Base-by-base conservation (phyloP, 1,140 invertebrate genomes). In the Aphaenogaster rudis region DNA sequence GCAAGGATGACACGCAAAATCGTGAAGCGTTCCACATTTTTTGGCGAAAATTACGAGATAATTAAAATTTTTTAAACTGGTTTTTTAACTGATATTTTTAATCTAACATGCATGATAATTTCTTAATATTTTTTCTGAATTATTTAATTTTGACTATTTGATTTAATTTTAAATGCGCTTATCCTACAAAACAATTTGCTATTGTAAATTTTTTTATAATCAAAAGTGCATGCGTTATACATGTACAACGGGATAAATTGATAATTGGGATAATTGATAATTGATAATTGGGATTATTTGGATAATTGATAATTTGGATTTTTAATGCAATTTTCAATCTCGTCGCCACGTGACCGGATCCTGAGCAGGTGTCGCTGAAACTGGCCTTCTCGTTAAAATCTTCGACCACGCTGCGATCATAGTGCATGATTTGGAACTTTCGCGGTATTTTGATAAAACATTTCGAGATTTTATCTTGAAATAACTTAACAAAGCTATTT, bases 21-120 rank as follows among this genome's bases (percentile, higher is more conserved):
- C 64, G 64, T 66, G 64, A 66, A 66, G 64, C 64, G 64, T 66
- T 66, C 64, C 64, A 66, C 64, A 66, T 66, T 66, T 66, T 66
- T 66, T 66, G 63, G 0, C 8, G 28, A 66, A 66, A 66, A 39
- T 66, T 39, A 9, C 3, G 3, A 66, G 8, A 57, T 21, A 21
- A 7, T 21, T 57, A 2, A 17, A 64, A 64, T 13, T 36, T 61
- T 33, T 61, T 45, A 4, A 21, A 21, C 21, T 21, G 21, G 21
- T 21, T 21, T 21, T 21, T 21, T 21, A 21, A 21, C 21, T 21
- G 21, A 21, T 21, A n/a, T 21, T 17, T 59, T 39, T 17, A 0
- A 64, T 63, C 1, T 63, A 17, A 36, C 28, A 57, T 13, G 4
- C 54, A 0, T 17, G 9, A 17, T 17, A 63, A 63, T 17, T 63